Conservation (phyloP, 1,140 invertebrate genomes). For the Steinernema feltiae region DNA sequence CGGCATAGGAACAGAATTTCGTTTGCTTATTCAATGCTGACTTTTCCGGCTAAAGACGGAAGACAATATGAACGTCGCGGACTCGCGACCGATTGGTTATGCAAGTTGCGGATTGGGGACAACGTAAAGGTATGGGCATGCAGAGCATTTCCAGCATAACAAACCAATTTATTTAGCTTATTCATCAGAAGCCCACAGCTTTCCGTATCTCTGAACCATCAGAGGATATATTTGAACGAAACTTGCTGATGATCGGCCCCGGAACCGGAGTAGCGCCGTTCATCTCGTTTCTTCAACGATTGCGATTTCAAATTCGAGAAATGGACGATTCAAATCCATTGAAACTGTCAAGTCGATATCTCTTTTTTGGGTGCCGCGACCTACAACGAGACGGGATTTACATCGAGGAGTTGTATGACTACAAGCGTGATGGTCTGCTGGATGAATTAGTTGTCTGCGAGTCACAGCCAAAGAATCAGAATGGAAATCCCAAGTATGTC, state of each 20-base stretch:
- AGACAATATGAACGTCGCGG: constrained; percentile 40
- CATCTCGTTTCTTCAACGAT: constrained; percentile 69
- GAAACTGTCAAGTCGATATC: no score
- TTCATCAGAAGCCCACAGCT: constrained; percentile 48
- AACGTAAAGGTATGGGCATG: constrained; percentile 34
- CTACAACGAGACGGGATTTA: constrained; percentile 7
- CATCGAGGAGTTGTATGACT: constrained; percentile 54
- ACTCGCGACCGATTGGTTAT: constrained; percentile 40
- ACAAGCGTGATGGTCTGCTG: constrained; percentile 49
- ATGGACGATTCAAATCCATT: background rate
- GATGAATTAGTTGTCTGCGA: constrained; percentile 58
- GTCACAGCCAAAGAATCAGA: constrained; percentile 48
- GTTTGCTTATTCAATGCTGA: constrained; percentile 49
- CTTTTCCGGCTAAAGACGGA: constrained; percentile 37
- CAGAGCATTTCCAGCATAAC: constrained; percentile 25
- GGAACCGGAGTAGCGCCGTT: constrained; percentile 94
- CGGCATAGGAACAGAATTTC: constrained; percentile 29
- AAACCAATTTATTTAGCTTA: no score
- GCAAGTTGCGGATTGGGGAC: constrained; percentile 34
- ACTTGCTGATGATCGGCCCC: constrained; percentile 86
- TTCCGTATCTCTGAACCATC: constrained; percentile 45
- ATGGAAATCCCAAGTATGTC: constrained; percentile 57
- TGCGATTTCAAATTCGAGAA: background rate
- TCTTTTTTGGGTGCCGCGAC: constrained; percentile 24
- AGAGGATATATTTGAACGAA: no score